These are phyloP conservation scores for Metopolophium dirhodum DNA, from an alignment of 1,140 invertebrate species.

Conservation along the genomic window DNA sequence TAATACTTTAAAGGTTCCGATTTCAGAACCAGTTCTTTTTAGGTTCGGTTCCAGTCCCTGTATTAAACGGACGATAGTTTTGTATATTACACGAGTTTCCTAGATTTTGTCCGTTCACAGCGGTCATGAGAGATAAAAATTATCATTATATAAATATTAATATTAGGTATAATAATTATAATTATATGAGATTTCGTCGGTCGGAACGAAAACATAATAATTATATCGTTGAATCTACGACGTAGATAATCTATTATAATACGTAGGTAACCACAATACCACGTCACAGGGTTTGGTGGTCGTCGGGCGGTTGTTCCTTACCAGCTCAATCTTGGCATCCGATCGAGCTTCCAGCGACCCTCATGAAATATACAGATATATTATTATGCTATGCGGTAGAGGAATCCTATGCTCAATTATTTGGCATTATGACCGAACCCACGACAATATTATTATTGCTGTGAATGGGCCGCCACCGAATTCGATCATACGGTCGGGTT, in stretches of 20 bases:
- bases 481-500: background rate
- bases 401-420: background rate
- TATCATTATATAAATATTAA: background rate
- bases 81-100: background rate
- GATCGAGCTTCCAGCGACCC: background rate
- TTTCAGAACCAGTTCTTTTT: too few relatives aligned
- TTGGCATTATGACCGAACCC: background rate
- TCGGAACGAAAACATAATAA: background rate
- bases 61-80: background rate
- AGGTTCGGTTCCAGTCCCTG: too few relatives aligned
- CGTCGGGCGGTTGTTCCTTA: background rate
- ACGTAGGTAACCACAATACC: too few relatives aligned
- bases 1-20: too few relatives aligned
- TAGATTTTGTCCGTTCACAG: background rate
- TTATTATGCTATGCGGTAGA: background rate
- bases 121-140: background rate
- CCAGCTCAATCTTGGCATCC: background rate
- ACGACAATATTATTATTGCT: background rate
- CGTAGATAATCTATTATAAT: too few relatives aligned
- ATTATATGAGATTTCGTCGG: background rate
- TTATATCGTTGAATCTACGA: background rate
- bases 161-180: too few relatives aligned
- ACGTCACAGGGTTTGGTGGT: background rate
- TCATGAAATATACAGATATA: background rate
- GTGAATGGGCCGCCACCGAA: background rate